Percentiles rank a stretch among this genome's conserved stretches.
phyloP scores from a whole-genome alignment of 2,113 vertebrate genomes.

The Cyanoliseus patagonus region DNA sequence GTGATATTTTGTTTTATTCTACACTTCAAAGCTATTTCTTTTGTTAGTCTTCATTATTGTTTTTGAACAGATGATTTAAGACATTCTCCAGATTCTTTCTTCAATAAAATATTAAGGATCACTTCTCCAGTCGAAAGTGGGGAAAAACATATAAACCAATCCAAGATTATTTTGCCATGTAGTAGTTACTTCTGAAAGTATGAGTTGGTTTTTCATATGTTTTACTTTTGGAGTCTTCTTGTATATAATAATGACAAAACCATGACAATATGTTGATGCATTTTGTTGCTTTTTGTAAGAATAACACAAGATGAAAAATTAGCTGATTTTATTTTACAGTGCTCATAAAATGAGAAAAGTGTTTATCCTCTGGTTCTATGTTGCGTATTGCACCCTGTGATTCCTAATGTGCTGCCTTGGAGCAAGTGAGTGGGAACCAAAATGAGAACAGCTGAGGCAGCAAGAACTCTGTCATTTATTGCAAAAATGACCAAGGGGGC shows the following conservation, averaged over 20 bases:
- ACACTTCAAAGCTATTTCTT: not conserved
- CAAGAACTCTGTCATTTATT: not conserved
- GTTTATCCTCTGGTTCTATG: not conserved
- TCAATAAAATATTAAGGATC: not conserved
- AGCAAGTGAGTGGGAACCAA: not conserved
- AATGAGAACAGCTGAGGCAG: not conserved
- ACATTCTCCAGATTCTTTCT: not conserved
- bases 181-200: not conserved
- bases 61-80: not conserved
- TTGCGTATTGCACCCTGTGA: not conserved
- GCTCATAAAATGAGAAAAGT: not conserved
- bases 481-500: not conserved
- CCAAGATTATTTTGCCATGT: not conserved
- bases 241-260: not conserved
- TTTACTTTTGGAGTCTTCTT: not conserved
- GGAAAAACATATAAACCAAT: not conserved
- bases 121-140: not conserved
- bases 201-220: not conserved
- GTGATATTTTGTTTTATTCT: not conserved
- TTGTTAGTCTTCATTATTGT: not conserved
- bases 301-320: not conserved
- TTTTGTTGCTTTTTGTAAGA: not conserved
- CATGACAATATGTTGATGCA: fast-evolving
- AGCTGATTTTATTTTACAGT: not conserved
- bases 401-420: not conserved